Evolutionary conservation across 2,797 vertebrate species (phyloP).

Genomic region (Thripadectes ignobilis): DNA sequence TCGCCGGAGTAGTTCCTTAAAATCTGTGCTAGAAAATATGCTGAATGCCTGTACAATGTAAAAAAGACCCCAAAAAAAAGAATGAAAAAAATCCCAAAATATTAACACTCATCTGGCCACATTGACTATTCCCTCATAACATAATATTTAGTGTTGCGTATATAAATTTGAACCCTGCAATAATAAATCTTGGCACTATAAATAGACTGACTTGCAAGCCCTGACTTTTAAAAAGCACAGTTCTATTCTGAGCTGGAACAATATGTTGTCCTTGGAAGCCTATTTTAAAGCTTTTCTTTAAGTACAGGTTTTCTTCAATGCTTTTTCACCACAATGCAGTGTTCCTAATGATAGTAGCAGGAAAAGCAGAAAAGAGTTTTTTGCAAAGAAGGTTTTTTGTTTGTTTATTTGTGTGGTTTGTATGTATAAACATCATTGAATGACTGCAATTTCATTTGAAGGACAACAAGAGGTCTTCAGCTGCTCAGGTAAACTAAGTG

Average conservation of each 20-base stretch:
- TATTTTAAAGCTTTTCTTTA: slow-evolving; percentile 53
- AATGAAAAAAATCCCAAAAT: neutral
- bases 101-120: neutral
- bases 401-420: slow-evolving; percentile 18
- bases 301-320: neutral
- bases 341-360: neutral
- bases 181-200: slow-evolving; percentile 28
- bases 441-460: slow-evolving; percentile 38
- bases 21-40: neutral
- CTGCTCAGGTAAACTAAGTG: slow-evolving; percentile 14
- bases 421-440: neutral
- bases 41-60: neutral
- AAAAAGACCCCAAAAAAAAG: neutral
- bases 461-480: slow-evolving; percentile 28
- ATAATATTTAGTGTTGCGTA: neutral
- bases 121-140: neutral
- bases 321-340: neutral
- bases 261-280: slow-evolving; percentile 47
- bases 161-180: neutral
- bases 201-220: neutral
- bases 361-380: neutral
- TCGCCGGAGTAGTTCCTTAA: neutral
- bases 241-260: slow-evolving; percentile 54
- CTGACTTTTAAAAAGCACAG: slow-evolving; percentile 20
- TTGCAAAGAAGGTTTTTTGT: neutral